Percentiles rank a stretch among this genome's conserved stretches.
phyloP scores from a whole-genome alignment of 2,113 vertebrate species.

The Nothoprocta perdicaria region DNA sequence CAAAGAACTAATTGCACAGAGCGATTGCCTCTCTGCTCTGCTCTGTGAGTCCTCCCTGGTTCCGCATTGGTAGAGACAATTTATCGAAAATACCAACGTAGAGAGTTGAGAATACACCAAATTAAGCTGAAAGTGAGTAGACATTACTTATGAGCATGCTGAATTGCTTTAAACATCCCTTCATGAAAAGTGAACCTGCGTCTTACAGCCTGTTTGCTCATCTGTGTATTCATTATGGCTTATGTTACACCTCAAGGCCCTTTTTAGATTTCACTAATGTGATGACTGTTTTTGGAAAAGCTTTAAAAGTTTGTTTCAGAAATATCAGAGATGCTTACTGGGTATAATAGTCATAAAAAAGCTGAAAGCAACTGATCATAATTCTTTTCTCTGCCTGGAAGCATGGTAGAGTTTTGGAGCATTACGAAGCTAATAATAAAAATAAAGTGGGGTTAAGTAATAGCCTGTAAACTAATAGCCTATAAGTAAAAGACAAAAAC shows the following conservation, averaged over 20 bases:
- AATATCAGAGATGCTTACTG: not conserved
- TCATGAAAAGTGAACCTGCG: not conserved
- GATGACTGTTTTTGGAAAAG: not conserved
- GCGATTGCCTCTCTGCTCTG: not conserved
- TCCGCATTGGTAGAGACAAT: not conserved
- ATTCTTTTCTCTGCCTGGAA: conserved; percentile 15
- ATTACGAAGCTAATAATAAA: conserved; percentile 13
- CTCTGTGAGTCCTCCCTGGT: not conserved
- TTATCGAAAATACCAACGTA: conserved; percentile 28
- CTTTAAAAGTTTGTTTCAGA: not conserved
- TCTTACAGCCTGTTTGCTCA: not conserved
- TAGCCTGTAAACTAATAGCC: not conserved
- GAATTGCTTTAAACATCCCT: not conserved
- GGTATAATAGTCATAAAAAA: not conserved
- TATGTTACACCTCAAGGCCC: not conserved
- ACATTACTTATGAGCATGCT: not conserved
- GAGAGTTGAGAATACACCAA: conserved; percentile 4
- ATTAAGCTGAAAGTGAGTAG: conserved; percentile 11
- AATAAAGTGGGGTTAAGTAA: not conserved
- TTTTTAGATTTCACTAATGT: not conserved
- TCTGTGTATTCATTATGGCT: not conserved
- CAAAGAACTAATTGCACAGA: conserved; percentile 1
- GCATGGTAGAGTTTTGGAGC: not conserved
- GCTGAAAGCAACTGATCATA: not conserved
- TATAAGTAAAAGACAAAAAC: conserved; percentile 12